Evolutionary conservation across 2,888 invertebrate genomes (phyloP), one percentile per base, ranked within the genome.

Genomic region (Phoenoteleia sp.): DNA sequence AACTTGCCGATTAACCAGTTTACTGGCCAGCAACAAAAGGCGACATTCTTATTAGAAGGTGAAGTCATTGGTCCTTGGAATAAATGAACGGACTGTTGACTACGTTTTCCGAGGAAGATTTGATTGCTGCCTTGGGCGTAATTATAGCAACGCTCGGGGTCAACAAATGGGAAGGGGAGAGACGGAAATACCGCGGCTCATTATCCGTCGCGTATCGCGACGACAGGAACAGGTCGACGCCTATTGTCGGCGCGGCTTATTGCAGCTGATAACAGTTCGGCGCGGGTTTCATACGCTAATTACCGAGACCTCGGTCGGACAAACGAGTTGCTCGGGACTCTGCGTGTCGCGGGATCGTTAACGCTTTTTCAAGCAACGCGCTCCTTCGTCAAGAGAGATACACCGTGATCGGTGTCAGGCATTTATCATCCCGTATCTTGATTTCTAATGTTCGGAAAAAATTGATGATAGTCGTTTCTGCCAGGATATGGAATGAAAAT

Each of bases 11-110:
- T 81, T 80, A 72, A 80, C 80, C 67, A 75, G 75, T 75, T 81
- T 75, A 74, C 52, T 64, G 62, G 72, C 45, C 58, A 33, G 17
- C 62, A 75, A 81, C 81, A 75, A 81, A 69, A 81, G 69, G 67
- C 72, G 49, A 81, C 71, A 81, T 74, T 74, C 81, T 81, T 67
- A 75, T 58, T 72, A 58, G 67, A 69, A 81, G 74, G 75, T 64
- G 75, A 76, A 81, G 62, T 76, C 75, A 76, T 62, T 81, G 69
- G 75, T 64, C 81, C 81, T 76, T 81, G 81, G 75, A 75, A 71
- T 80, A 80, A 42, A 71, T 64, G 67, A 79, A 64, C 74, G 62
- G 74, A 33, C 47, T 58, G 33, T 72, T 45, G 42, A 66, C 64
- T 76, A 45, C 56, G 19, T 64, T 75, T 64, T 27, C 75, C 62